Conservation (phyloP, 1,140 invertebrate species). For the Zeugodacus cucurbitae region DNA sequence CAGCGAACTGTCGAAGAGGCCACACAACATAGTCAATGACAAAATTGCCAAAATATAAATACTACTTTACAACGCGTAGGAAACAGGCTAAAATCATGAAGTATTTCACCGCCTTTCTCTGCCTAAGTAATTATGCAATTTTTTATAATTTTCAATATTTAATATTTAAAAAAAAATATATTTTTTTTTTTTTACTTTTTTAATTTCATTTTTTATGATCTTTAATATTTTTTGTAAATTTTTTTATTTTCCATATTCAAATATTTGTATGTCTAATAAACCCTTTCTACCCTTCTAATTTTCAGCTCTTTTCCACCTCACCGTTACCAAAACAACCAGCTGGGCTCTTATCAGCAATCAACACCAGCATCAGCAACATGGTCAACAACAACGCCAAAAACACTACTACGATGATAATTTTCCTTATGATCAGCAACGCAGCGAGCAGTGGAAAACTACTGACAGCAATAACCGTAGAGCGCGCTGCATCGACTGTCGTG, state of each 20-base stretch:
- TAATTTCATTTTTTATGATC: not conserved
- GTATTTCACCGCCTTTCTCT: slow-evolving; percentile 29
- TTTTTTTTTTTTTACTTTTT: not conserved
- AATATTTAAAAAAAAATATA: not conserved
- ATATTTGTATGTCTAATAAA: not conserved
- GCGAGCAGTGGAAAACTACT: not conserved
- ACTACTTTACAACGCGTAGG: slow-evolving; percentile 10
- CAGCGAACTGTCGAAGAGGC: not conserved
- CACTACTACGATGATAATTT: not conserved
- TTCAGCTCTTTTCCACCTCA: not conserved
- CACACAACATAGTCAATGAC: slow-evolving; percentile 17
- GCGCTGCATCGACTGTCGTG: not conserved
- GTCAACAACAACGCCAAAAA: not conserved
- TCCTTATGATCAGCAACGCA: not conserved
- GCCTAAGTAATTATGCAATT: not conserved
- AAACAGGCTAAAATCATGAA: slow-evolving; percentile 15
- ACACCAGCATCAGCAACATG: not conserved
- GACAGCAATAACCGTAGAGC: not conserved
- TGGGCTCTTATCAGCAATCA: slow-evolving; percentile 17
- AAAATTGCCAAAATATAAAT: not conserved
- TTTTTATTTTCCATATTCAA: not conserved
- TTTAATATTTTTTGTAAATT: not conserved
- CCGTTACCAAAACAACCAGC: slow-evolving; percentile 9
- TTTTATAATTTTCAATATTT: not conserved
- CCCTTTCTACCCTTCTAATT: not conserved